Base-by-base conservation (phyloP, 2,888 invertebrate species). In the Drosophila tanythrix region DNA sequence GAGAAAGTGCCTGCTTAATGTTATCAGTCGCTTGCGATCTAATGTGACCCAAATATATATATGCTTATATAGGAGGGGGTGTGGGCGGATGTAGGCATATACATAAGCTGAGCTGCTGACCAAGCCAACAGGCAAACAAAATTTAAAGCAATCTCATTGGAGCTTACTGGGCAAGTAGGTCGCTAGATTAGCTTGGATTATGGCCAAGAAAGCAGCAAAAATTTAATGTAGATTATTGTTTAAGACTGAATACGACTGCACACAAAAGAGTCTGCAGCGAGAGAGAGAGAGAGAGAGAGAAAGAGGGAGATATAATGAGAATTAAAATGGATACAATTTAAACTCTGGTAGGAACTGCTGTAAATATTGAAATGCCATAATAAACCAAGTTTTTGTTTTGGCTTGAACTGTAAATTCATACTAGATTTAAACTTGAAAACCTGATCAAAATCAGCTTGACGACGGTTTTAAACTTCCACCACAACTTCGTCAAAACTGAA, bases 1-100 rank as follows among this genome's bases (percentile, higher is more conserved):
- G 60, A 84, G 79, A 87, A 82, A 89, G 82, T 74, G 85, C 58
- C 85, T 76, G 68, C 77, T 74, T 74, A 82, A 85, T 89, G 90
- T 72, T 85, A 85, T 85, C 85, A 78, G 79, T 58, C 58, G 55
- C 66, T 48, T 64, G 69, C 52, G 83, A 85, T 85, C 85, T 89
- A 56, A 74, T 89, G 75, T 85, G 85, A 85, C 90, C 85, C 86
- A 83, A 85, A 85, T 89, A 63, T 59, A 53, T 68, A 38, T 51
- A 40, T 33, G 46, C 31, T 48, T 35, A 51, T 63, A 53, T 35
- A 11, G 3, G 31, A 3, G 18, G 11, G 11, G 10, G 40, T 52
- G 4, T 18, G 43, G 61, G 13, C n/a, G 25, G 25, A 38, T 51
- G n/a, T 57, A 31, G 50, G 35, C 38, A 50, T 62, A 61, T 51